Conservation (phyloP, 2,797 vertebrate genomes). For the Crocidura indochinensis region DNA sequence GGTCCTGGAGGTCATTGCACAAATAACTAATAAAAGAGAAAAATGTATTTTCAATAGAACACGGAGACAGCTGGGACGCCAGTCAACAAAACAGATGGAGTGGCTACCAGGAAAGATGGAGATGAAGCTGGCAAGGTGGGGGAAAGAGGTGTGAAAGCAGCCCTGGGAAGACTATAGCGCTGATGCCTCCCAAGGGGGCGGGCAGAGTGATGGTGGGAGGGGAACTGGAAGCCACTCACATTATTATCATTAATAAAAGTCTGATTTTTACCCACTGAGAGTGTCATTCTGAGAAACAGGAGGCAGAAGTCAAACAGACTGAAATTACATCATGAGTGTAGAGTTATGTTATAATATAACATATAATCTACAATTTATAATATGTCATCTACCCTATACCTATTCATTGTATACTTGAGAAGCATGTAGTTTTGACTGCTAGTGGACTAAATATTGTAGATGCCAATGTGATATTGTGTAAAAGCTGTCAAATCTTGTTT, state of each 20-base stretch:
- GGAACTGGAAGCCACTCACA: too few relatives aligned
- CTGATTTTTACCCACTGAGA: neutral
- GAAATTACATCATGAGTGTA: too few relatives aligned
- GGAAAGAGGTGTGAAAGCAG: neutral
- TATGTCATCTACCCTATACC: too few relatives aligned
- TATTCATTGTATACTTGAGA: too few relatives aligned
- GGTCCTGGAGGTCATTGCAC: conserved; percentile 51
- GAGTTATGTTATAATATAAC: too few relatives aligned
- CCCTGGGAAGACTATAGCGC: neutral
- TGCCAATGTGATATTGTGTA: too few relatives aligned
- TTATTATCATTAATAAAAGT: neutral
- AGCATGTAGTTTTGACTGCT: too few relatives aligned
- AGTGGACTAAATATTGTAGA: too few relatives aligned
- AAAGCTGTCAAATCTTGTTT: too few relatives aligned
- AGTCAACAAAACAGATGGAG: conserved; percentile 66
- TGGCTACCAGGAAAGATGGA: conserved; percentile 2
- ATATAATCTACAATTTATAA: too few relatives aligned
- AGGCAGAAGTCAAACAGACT: neutral
- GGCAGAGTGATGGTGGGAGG: too few relatives aligned
- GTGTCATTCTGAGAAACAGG: neutral
- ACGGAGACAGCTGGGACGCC: conserved; percentile 56
- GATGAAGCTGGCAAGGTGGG: neutral
- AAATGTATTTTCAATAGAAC: conserved; percentile 24
- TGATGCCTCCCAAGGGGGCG: too few relatives aligned
- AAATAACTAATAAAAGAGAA: conserved; percentile 21